A percentile compares a stretch with the other conserved stretches of the same genome.
phyloP scores from a whole-genome alignment of 53 echinoderm and acorn worm species.

The Henricia sp. region DNA sequence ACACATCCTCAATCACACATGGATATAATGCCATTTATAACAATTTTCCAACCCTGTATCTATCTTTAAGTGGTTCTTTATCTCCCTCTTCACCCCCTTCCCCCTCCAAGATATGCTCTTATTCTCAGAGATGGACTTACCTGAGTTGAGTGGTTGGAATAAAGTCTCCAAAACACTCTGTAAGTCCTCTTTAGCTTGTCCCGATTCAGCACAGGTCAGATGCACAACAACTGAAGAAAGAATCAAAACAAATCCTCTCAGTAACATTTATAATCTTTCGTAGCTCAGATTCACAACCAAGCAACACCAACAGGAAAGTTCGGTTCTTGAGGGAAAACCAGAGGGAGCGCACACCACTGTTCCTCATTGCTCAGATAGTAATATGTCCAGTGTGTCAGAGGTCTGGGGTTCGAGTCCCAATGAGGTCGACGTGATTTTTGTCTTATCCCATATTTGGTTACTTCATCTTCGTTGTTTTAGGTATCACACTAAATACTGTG shows the following conservation, averaged over 20 bases:
- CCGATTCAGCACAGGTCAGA: constrained; percentile 57
- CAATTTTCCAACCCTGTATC: too few relatives aligned
- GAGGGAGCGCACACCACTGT: too few relatives aligned
- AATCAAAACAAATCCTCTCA: too few relatives aligned
- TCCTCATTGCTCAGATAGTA: too few relatives aligned
- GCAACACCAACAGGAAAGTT: background rate
- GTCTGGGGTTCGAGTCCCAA: too few relatives aligned
- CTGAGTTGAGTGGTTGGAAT: constrained; percentile 62
- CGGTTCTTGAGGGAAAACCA: too few relatives aligned
- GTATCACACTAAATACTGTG: background rate
- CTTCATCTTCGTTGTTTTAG: background rate
- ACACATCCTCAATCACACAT: too few relatives aligned
- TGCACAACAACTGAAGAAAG: constrained; percentile 63
- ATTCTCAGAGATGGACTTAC: background rate
- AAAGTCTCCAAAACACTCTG: constrained; percentile 37
- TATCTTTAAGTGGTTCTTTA: too few relatives aligned
- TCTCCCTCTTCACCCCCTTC: too few relatives aligned
- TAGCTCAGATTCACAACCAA: background rate
- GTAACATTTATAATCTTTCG: too few relatives aligned
- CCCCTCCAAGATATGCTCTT: background rate
- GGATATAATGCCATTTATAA: too few relatives aligned
- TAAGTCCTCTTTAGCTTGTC: constrained; percentile 44
- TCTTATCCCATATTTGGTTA: background rate
- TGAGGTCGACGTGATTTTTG: background rate
- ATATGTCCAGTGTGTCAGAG: too few relatives aligned